Base-by-base conservation (phyloP, 2,797 vertebrate genomes). In the Rhyacichthys aspro region DNA sequence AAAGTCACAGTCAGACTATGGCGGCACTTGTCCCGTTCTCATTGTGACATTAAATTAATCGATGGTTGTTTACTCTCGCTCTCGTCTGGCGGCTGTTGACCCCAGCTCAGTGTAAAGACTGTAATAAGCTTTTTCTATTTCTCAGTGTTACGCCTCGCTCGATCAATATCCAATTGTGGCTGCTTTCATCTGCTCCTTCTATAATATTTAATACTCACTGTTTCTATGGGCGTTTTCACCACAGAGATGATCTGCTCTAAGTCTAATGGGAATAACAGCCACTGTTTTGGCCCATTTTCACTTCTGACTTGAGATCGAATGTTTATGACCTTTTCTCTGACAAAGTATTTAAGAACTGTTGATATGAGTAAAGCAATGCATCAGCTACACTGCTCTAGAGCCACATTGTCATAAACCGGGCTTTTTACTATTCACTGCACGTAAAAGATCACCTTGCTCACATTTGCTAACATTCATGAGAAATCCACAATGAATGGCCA, bases 81-180 rank as follows among this genome's bases (percentile, higher is more conserved):
- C 15, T 17, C 9, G 48, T 36, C 48, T 12, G 33, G 33, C 8
- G 36, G 49, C 49, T 52, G 49, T 52, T 52, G 48, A 52, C 36
- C 49, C 16, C 8, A 32, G 17, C 32, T 9, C 15, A 2, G 32
- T n/a, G 15, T 49, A 34, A 49, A 36, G 49, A 37, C 11, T 15
- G 5, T 52, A 17, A 37, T 52, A 52, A 37, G 49, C 49, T 52
- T 52, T 52, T 49, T 52, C 48, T 38, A 38, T 52, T 52, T 52
- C 49, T 52, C 49, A 3, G 11, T 19, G 49, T 12, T 8, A 36
- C 49, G 15, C 36, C 15, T 18, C 16, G 11, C 3, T 3, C 36
- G 14, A 41, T 54, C 50, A 17, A 54, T 54, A 54, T 54, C 50
- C 50, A 54, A 54, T 54, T 23, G 50, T 23, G 17, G 36, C 11